Evolutionary conservation across 2,113 vertebrate species (phyloP), one percentile per base, ranked within the genome.

Genomic region (Oryzias melastigma): DNA sequence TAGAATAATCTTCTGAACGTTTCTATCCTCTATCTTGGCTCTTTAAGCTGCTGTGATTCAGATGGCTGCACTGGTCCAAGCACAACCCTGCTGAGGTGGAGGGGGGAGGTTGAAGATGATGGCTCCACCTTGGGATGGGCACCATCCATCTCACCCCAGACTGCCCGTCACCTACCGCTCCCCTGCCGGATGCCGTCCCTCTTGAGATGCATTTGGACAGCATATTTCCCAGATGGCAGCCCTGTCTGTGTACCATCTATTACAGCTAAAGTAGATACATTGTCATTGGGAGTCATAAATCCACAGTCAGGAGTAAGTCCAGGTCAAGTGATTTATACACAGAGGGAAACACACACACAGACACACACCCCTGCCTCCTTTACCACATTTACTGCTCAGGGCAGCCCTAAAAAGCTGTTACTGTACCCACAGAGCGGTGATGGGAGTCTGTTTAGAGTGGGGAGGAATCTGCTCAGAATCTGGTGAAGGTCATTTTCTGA

Each of bases 291-390:
- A 85, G 71, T 63, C 58, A 79, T 78, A 84, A 85, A 86, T 85
- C 75, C 68, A 81, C 0, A 73, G 83, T 79, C 83, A 85, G 83
- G 81, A 77, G 71, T 81, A 71, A 87, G 85, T 85, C 82, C 79
- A 64, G 89, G 87, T 89, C 88, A 89, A 87, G 85, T 88, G 87
- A 89, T 89, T 85, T 90, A 90, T 85, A 85, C 75, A 84, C 73
- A 71, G 49, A 12, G 35, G 35, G 10, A 78, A 77, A 72, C 0
- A 18, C 14, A 53, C 52, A 45, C 50, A 61, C 80, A 63, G 46
- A 58, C 71, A 73, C 71, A 75, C 56, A 48, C 3, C 55, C 56
- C 17, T 55, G 58, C 60, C 52, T 45, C 49, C 58, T 35, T 46
- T 64, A 78, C 71, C 79, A 76, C 68, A 72, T 68, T 58, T 71